phyloP scores from a whole-genome alignment of 1,140 invertebrate species.

The Venturia canescens region DNA sequence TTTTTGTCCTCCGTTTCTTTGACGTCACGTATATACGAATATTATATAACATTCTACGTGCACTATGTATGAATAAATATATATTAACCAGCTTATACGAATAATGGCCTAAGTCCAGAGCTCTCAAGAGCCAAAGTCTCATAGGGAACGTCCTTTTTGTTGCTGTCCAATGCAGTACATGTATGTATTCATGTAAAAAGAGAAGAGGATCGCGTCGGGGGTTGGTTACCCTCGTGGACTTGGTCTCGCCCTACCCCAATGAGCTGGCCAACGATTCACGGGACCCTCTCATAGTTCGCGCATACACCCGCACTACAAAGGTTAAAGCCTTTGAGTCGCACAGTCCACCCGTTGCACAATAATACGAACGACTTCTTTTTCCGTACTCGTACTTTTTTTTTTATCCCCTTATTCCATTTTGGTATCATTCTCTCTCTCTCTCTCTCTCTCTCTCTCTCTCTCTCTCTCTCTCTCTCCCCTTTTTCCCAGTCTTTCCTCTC shows the following conservation, averaged over 20 bases:
- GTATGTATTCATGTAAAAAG: background rate
- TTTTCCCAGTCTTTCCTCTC: slow-evolving; percentile 32
- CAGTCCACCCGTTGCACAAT: slow-evolving; percentile 75
- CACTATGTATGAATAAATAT: slow-evolving; percentile 59
- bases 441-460: slow-evolving; percentile 13
- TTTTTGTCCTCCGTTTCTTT: slow-evolving; percentile 74
- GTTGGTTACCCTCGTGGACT: slow-evolving; percentile 40
- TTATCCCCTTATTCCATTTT: slow-evolving; percentile 22
- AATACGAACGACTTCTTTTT: slow-evolving; percentile 75
- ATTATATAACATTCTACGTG: slow-evolving; percentile 39
- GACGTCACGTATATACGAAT: slow-evolving; percentile 61
- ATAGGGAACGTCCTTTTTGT: background rate
- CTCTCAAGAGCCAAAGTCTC: background rate
- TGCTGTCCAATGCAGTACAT: background rate
- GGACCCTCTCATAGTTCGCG: slow-evolving; percentile 58
- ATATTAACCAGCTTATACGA: slow-evolving; percentile 41
- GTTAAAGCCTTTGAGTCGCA: slow-evolving; percentile 76
- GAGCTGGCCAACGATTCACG: slow-evolving; percentile 26
- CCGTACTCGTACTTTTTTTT: slow-evolving; percentile 54
- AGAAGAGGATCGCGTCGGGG: background rate
- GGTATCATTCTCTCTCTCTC: slow-evolving; percentile 14
- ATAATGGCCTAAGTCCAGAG: background rate
- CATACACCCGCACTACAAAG: slow-evolving; percentile 71
- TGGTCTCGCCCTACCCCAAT: slow-evolving; percentile 62
- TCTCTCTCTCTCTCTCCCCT: background rate